Percentiles rank a stretch among this genome's conserved stretches.
phyloP scores from a whole-genome alignment of 2,888 invertebrate species.

The Caenorhabditis sp. region DNA sequence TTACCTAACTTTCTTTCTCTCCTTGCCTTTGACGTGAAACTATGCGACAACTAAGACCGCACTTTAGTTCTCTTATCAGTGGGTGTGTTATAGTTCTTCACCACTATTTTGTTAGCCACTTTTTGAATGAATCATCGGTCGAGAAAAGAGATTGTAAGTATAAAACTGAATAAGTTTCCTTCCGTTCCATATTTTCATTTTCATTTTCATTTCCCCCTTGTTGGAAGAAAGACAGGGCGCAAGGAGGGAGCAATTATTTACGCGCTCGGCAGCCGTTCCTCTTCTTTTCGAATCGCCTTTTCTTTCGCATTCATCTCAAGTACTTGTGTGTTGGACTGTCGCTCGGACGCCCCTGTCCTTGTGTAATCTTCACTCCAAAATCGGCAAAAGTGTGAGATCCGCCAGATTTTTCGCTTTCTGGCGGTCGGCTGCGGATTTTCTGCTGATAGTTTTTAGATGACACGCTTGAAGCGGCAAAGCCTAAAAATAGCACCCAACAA shows the following conservation, averaged over 20 bases:
- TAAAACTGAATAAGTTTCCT: too few relatives aligned
- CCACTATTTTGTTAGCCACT: neutral
- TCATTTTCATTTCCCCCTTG: neutral
- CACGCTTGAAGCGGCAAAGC: too few relatives aligned
- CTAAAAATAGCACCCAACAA: too few relatives aligned
- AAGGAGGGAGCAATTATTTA: conserved; percentile 41
- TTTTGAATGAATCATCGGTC: neutral
- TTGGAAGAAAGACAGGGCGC: neutral
- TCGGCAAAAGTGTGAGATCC: neutral
- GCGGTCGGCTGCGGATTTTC: too few relatives aligned
- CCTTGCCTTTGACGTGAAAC: too few relatives aligned
- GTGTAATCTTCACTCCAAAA: neutral
- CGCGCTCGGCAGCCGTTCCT: conserved; percentile 23
- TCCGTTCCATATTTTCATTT: neutral
- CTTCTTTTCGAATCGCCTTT: conserved; percentile 33
- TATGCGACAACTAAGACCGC: too few relatives aligned
- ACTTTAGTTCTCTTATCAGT: neutral
- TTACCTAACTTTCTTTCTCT: neutral
- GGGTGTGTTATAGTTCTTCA: neutral
- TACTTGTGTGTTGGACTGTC: conserved; percentile 25
- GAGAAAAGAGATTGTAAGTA: too few relatives aligned
- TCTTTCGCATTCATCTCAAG: conserved; percentile 53
- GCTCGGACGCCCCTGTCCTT: neutral
- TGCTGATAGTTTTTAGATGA: too few relatives aligned
- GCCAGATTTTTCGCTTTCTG: neutral